Conservation (phyloP, 1,140 invertebrate genomes). For the Pachyrhynchus sulphureomaculatus region DNA sequence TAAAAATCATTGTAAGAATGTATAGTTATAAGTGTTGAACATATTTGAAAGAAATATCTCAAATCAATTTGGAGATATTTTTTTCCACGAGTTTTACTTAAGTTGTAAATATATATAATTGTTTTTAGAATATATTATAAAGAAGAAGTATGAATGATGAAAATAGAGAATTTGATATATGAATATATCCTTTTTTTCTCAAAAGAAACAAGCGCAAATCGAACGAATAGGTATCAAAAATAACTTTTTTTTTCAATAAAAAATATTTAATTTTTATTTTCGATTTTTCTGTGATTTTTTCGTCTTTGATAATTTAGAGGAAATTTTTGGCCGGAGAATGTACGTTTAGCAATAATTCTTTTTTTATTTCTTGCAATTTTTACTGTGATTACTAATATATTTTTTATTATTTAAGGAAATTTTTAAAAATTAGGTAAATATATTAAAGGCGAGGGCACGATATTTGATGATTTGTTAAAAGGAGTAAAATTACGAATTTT, state of each 20-base stretch:
- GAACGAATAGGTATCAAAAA: slow-evolving; percentile 16
- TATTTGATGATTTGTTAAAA: no score
- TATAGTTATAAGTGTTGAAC: slow-evolving; percentile 45
- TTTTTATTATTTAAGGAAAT: slow-evolving; percentile 19
- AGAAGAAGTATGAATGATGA: slow-evolving; percentile 33
- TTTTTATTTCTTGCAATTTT: slow-evolving; percentile 18
- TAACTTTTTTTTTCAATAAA: not conserved
- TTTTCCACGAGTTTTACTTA: slow-evolving; percentile 16
- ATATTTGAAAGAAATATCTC: slow-evolving; percentile 20
- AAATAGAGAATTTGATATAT: slow-evolving; percentile 32
- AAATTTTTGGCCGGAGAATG: slow-evolving; percentile 19
- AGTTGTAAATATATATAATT: slow-evolving; percentile 38
- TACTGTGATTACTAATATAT: slow-evolving; percentile 29
- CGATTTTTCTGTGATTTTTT: slow-evolving; percentile 34
- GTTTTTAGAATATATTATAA: slow-evolving; percentile 37
- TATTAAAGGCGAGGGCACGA: not conserved
- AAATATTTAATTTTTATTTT: slow-evolving; percentile 21
- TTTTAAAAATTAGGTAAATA: slow-evolving; percentile 19
- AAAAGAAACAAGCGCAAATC: slow-evolving; percentile 6
- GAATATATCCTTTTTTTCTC: slow-evolving; percentile 5
- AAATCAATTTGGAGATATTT: not conserved
- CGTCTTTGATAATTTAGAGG: not conserved
- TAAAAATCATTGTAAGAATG: slow-evolving; percentile 40
- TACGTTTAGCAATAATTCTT: slow-evolving; percentile 31
- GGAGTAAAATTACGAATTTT: no score